Percentiles rank a stretch among this genome's conserved stretches.
Evolutionary conservation across 2,888 invertebrate genomes (phyloP).

Genomic region (Adineta ricciae): DNA sequence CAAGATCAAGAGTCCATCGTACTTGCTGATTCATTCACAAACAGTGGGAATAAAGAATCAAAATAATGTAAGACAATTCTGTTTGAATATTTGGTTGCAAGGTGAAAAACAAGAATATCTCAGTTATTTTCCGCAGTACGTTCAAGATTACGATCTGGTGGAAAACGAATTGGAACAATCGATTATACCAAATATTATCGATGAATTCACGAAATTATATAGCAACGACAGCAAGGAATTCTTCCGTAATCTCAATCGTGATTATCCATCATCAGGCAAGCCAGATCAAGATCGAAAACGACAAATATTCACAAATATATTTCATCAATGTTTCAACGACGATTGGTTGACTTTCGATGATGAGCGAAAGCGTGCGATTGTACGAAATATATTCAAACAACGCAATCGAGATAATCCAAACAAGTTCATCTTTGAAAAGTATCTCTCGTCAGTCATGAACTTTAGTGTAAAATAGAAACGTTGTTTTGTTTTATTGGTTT

Average conservation of each 20-base stretch:
- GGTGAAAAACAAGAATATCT: constrained; percentile 5
- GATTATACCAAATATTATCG: background rate
- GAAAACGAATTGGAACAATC: background rate
- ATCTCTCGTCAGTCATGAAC: background rate
- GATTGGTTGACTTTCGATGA: background rate
- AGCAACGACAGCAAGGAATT: background rate
- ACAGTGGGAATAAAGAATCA: background rate
- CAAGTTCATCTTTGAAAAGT: constrained; percentile 7
- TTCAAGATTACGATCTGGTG: background rate
- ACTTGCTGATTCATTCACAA: background rate
- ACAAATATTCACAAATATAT: background rate
- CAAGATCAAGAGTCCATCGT: background rate
- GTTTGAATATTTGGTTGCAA: background rate
- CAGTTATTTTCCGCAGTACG: background rate
- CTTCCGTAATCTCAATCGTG: background rate
- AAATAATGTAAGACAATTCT: background rate
- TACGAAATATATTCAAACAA: background rate
- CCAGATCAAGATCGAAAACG: background rate
- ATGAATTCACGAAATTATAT: background rate
- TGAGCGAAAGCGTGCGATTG: background rate
- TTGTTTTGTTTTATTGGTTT: background rate
- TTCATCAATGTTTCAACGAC: background rate
- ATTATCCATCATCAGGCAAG: background rate
- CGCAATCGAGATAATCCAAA: background rate
- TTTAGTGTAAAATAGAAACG: background rate